phyloP scores from a whole-genome alignment of 2,888 invertebrate species.

The Notodonta ziczac region DNA sequence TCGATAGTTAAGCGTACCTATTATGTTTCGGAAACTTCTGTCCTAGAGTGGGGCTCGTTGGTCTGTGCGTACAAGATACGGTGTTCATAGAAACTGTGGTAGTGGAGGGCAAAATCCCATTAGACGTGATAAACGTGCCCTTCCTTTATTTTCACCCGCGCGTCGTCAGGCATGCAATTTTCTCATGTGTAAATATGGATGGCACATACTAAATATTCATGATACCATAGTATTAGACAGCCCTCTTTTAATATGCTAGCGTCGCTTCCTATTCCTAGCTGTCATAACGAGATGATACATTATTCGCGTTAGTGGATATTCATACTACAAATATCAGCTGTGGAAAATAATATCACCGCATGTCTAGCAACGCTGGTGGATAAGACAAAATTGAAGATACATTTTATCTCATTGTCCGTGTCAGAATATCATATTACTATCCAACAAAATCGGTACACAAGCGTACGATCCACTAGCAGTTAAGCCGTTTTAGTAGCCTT shows the following conservation, averaged over 20 bases:
- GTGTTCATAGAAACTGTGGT: not conserved
- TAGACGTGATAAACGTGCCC: not conserved
- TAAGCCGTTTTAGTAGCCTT: too few relatives aligned
- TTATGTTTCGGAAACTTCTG: too few relatives aligned
- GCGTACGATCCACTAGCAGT: too few relatives aligned
- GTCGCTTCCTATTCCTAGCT: slow-evolving; percentile 1
- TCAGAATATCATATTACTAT: too few relatives aligned
- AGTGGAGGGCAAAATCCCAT: not conserved
- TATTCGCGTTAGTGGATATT: too few relatives aligned
- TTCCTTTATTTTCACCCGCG: not conserved
- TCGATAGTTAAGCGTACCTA: too few relatives aligned
- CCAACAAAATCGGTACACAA: too few relatives aligned
- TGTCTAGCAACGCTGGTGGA: too few relatives aligned
- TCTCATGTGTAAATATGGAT: not conserved
- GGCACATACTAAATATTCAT: slow-evolving; percentile 6
- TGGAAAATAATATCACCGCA: too few relatives aligned
- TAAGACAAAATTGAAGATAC: too few relatives aligned
- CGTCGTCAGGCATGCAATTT: not conserved
- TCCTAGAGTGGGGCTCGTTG: slow-evolving; percentile 3
- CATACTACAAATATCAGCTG: too few relatives aligned
- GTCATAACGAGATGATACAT: not conserved
- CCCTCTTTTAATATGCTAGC: not conserved
- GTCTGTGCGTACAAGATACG: slow-evolving; percentile 3
- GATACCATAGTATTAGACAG: slow-evolving; percentile 3
- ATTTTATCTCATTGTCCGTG: too few relatives aligned